Evolutionary conservation across 2,113 vertebrate genomes (phyloP).

Genomic region (Guaruba guarouba): DNA sequence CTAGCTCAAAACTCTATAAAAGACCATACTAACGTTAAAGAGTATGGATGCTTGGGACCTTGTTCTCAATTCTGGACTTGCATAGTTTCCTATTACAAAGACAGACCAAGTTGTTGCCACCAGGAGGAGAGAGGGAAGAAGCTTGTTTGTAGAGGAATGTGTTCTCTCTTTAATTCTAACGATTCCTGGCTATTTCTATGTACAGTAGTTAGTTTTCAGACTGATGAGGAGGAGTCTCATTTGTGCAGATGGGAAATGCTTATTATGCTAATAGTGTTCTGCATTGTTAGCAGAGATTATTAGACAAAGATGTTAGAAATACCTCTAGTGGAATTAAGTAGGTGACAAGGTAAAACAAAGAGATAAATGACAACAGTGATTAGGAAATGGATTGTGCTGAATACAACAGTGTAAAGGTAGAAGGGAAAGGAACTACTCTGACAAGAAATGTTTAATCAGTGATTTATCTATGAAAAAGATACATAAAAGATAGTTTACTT

Average conservation of each 20-base stretch:
- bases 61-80: neutral
- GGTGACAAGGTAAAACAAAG: slow-evolving; percentile 72
- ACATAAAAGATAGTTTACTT: neutral
- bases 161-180: slow-evolving; percentile 27
- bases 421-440: neutral
- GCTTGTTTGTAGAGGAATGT: neutral
- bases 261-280: slow-evolving; percentile 74
- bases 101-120: neutral
- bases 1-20: neutral
- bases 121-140: neutral
- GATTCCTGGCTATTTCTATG: slow-evolving; percentile 50
- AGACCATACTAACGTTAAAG: neutral
- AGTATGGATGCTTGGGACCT: neutral
- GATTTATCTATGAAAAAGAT: neutral
- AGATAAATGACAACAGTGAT: slow-evolving; percentile 67
- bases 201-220: slow-evolving; percentile 64
- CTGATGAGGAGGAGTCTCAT: slow-evolving; percentile 65
- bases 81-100: neutral
- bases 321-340: slow-evolving; percentile 70
- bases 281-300: slow-evolving; percentile 74
- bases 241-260: slow-evolving; percentile 74
- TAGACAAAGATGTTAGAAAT: slow-evolving; percentile 71
- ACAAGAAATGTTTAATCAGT: neutral
- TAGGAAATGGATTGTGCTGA: neutral
- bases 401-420: neutral